phyloP scores from a whole-genome alignment of 1,140 invertebrate species.

The Pseudomyrmex cubaensis region DNA sequence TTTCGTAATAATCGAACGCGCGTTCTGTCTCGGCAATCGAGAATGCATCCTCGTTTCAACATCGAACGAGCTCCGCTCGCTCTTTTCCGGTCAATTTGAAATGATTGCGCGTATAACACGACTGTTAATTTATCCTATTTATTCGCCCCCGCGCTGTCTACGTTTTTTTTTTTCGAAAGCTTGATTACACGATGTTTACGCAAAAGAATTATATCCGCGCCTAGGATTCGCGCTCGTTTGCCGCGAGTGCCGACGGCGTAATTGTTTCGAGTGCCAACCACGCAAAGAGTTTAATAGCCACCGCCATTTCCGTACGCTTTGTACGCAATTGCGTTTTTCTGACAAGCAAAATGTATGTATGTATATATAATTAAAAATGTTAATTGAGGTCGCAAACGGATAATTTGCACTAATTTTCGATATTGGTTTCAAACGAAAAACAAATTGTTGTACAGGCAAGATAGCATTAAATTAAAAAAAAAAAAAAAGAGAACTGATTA shows the following conservation, averaged over 20 bases:
- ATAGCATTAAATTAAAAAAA: not conserved
- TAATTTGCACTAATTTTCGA: not conserved
- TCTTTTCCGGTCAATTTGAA: slow-evolving; percentile 72
- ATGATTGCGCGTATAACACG: slow-evolving; percentile 55
- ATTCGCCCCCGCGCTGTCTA: not conserved
- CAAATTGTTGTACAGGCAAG: not conserved
- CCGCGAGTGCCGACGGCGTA: slow-evolving; percentile 42
- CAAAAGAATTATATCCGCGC: slow-evolving; percentile 29
- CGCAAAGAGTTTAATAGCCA: slow-evolving; percentile 52
- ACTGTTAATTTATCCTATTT: slow-evolving; percentile 30
- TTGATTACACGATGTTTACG: slow-evolving; percentile 55
- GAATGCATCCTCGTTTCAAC: slow-evolving; percentile 53
- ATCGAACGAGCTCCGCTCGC: slow-evolving; percentile 29
- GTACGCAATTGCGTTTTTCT: not conserved
- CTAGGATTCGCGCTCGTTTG: slow-evolving; percentile 43
- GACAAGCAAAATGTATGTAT: not conserved
- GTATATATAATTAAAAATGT: slow-evolving; percentile 16
- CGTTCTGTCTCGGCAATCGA: slow-evolving; percentile 22
- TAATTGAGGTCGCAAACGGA: slow-evolving; percentile 2
- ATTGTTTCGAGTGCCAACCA: slow-evolving; percentile 51
- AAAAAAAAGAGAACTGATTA: slow-evolving; percentile 7
- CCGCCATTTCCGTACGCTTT: slow-evolving; percentile 13
- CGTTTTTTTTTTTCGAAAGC: slow-evolving; percentile 54
- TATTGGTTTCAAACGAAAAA: not conserved
- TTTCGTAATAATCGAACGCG: too few relatives aligned